Conservation (phyloP, 1,140 invertebrate species). For the Drosophila nannoptera region DNA sequence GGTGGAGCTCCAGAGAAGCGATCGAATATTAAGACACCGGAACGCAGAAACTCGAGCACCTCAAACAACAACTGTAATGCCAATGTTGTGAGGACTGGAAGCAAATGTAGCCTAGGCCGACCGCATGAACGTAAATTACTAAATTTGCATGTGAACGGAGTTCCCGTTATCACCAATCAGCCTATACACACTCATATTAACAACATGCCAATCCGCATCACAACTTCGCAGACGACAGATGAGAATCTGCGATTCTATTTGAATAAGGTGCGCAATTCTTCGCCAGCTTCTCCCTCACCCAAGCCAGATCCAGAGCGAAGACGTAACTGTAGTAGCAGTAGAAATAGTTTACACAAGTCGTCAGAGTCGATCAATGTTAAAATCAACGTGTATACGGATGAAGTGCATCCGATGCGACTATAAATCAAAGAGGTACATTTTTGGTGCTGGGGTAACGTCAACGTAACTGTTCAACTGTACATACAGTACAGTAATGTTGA, state of each 20-base stretch:
- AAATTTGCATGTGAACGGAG: constrained; percentile 30
- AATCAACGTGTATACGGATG: constrained; percentile 67
- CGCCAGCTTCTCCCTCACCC: background rate
- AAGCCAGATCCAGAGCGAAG: background rate
- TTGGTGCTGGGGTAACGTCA: constrained; percentile 11
- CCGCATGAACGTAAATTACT: constrained; percentile 50
- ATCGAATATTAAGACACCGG: background rate
- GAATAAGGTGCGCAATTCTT: constrained; percentile 30
- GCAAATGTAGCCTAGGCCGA: constrained; percentile 19
- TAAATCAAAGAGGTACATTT: constrained; percentile 14
- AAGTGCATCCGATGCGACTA: constrained; percentile 35
- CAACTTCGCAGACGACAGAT: constrained; percentile 40
- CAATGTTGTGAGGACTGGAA: constrained; percentile 6
- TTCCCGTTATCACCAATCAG: constrained; percentile 7
- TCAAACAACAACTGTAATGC: constrained; percentile 42
- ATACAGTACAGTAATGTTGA: background rate
- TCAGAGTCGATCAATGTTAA: constrained; percentile 47
- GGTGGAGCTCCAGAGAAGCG: background rate
- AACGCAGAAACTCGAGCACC: constrained; percentile 40
- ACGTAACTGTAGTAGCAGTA: background rate
- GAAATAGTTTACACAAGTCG: background rate
- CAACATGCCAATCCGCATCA: constrained; percentile 64
- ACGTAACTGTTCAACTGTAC: constrained; percentile 10
- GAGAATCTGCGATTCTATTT: constrained; percentile 35
- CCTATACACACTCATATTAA: constrained; percentile 51